Percentiles rank a stretch among this genome's conserved stretches.
Evolutionary conservation across 2,797 vertebrate species (phyloP).

Genomic region (Antennarius maculatus): DNA sequence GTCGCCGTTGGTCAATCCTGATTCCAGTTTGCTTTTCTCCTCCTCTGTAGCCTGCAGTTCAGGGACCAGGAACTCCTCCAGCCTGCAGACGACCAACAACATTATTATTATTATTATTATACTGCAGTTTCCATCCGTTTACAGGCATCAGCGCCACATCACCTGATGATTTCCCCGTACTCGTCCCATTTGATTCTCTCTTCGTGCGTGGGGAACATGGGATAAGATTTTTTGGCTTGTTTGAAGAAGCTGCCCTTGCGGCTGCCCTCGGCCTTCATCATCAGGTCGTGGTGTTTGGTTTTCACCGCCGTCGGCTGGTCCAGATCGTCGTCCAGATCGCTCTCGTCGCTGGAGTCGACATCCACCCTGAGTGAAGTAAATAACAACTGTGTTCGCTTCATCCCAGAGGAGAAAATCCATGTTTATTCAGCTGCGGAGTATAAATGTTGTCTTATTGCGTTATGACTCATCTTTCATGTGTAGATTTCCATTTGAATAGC

Average conservation of each 20-base stretch:
- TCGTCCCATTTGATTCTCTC: constrained; percentile 99
- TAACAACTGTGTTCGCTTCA: not conserved
- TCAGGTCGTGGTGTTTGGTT: constrained; percentile 94
- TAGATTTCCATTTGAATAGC: constrained; percentile 28
- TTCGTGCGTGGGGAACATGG: constrained; percentile 97
- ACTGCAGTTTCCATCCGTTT: not conserved
- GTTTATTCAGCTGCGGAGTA: constrained; percentile 1
- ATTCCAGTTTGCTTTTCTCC: constrained; percentile 96
- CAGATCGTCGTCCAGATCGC: constrained; percentile 93
- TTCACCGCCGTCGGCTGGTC: constrained; percentile 91
- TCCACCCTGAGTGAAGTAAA: constrained; percentile 84
- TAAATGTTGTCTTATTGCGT: constrained; percentile 6
- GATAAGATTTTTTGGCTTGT: constrained; percentile 98
- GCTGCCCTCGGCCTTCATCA: constrained; percentile 98
- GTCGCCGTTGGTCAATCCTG: constrained; percentile 93
- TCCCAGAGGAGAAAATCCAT: not conserved
- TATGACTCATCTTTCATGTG: constrained; percentile 31
- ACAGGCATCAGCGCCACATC: constrained; percentile 11
- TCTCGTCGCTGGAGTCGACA: constrained; percentile 97
- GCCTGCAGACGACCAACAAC: constrained; percentile 75
- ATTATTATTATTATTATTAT: not conserved
- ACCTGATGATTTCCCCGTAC: constrained; percentile 99
- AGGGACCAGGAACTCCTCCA: constrained; percentile 97
- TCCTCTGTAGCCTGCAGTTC: constrained; percentile 98
- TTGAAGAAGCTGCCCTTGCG: constrained; percentile 99